A percentile compares a stretch with the other conserved stretches of the same genome.
Conservation (phyloP, 2,797 vertebrate genomes). For the Neosalanx taihuensis region DNA sequence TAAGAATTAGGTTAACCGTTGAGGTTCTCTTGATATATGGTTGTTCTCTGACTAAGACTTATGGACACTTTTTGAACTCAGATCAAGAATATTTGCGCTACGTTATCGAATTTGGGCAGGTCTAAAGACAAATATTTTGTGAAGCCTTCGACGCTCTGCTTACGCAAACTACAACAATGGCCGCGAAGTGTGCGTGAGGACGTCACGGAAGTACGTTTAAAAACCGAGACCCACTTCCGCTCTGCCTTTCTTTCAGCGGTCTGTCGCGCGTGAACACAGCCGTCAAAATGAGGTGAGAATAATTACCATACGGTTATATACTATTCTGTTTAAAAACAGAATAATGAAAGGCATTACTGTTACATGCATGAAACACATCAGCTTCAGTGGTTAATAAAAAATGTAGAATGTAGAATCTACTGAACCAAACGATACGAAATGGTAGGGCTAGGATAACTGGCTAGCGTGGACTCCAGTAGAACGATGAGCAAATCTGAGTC, state of each 20-base stretch:
- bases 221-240: background rate
- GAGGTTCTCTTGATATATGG: background rate
- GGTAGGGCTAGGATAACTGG: background rate
- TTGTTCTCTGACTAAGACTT: background rate
- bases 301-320: background rate
- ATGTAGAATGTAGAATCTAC: background rate
- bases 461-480: background rate
- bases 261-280: background rate
- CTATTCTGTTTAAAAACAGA: background rate
- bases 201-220: slow-evolving; percentile 14
- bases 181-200: background rate
- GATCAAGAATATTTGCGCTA: too few species aligned
- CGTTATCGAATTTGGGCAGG: too few species aligned
- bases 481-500: background rate
- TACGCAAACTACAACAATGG: slow-evolving; percentile 10
- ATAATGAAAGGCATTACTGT: background rate
- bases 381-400: background rate
- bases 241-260: slow-evolving; percentile 6
- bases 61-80: too few species aligned
- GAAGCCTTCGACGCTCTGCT: background rate
- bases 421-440: background rate
- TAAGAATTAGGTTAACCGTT: background rate
- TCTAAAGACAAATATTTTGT: too few species aligned
- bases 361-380: background rate
- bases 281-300: slow-evolving; percentile 18